phyloP scores from a whole-genome alignment of 2,113 vertebrate genomes.

The Microtus richardsoni region DNA sequence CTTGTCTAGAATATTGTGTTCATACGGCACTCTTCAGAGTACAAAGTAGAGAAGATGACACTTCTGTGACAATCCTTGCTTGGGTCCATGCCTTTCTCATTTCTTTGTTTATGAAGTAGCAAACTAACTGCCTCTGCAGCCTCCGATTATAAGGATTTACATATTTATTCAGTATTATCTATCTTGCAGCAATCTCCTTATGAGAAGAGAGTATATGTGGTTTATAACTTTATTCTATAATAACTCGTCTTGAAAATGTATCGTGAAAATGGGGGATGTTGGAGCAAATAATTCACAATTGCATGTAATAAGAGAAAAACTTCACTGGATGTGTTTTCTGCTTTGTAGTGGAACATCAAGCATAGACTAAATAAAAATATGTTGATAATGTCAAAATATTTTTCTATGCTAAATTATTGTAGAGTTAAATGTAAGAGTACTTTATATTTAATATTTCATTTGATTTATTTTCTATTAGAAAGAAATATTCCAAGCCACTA shows the following conservation, averaged over 20 bases:
- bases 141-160: background rate
- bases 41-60: background rate
- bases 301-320: background rate
- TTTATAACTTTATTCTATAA: conserved; percentile 52
- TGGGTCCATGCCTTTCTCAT: conserved; percentile 45
- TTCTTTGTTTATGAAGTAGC: background rate
- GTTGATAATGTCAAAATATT: background rate
- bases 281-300: conserved; percentile 22
- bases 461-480: background rate
- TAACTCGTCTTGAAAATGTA: conserved; percentile 45
- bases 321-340: background rate
- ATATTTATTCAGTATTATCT: background rate
- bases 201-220: background rate
- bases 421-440: background rate
- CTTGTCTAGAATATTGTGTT: conserved; percentile 49
- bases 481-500: background rate
- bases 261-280: background rate
- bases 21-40: background rate
- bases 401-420: background rate
- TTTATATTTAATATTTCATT: background rate
- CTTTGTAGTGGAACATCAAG: background rate
- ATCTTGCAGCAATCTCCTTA: background rate
- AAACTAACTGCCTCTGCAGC: background rate
- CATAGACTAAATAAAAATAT: background rate
- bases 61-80: conserved; percentile 62